These are phyloP conservation scores for Apteryx mantelli DNA, from an alignment of 2,113 vertebrate genomes.

Conservation along the genomic window DNA sequence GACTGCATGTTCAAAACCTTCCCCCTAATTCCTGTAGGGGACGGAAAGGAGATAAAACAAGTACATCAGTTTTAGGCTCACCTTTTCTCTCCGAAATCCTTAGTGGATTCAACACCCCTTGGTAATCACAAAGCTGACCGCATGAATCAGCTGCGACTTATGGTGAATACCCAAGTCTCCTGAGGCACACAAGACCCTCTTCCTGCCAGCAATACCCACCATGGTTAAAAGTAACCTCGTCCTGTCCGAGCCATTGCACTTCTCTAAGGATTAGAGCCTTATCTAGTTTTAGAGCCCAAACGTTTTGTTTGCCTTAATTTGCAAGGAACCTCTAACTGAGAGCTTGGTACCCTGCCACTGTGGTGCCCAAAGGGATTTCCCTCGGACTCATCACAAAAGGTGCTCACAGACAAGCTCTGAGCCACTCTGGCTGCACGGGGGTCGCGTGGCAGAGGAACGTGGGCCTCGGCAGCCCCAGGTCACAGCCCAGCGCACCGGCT, in stretches of 20 bases:
- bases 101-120: not conserved
- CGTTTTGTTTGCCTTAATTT: not conserved
- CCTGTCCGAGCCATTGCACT: not conserved
- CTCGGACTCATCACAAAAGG: not conserved
- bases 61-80: not conserved
- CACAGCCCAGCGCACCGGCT: rapidly evolving
- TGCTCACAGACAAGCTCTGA: not conserved
- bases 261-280: not conserved
- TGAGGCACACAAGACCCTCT: not conserved
- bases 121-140: not conserved
- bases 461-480: not conserved
- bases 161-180: not conserved
- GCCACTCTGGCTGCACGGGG: too few relatives aligned
- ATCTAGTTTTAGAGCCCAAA: not conserved
- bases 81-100: not conserved
- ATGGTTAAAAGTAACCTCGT: not conserved
- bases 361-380: not conserved
- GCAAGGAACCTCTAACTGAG: not conserved
- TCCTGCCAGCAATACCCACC: not conserved
- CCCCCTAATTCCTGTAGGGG: not conserved
- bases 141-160: too few relatives aligned
- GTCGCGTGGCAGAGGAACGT: not conserved
- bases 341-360: not conserved
- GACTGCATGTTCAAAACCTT: not conserved
- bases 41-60: not conserved